Percentiles rank a stretch among this genome's conserved stretches.
These are phyloP conservation scores for Drosophila saltans DNA, from an alignment of 1,140 invertebrate species.

Conservation along the genomic window DNA sequence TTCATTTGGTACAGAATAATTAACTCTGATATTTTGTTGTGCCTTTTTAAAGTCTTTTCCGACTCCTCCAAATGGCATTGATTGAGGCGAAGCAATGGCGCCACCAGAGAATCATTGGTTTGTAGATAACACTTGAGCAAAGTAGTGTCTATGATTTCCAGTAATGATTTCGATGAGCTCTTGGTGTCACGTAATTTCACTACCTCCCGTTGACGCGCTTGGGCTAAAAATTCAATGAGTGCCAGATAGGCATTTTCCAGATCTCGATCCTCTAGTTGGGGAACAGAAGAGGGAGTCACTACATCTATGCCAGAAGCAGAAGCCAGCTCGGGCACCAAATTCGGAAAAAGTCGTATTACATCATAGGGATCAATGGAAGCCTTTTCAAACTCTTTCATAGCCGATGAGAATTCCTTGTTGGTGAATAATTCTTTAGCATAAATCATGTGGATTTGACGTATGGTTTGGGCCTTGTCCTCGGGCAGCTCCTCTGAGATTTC, in stretches of 20 bases:
- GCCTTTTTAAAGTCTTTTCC: conserved; percentile 93
- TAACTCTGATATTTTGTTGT: conserved; percentile 95
- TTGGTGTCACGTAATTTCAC: conserved; percentile 70
- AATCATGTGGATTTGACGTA: conserved; percentile 94
- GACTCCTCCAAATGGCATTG: conserved; percentile 97
- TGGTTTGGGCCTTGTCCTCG: conserved; percentile 91
- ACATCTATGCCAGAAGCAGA: conserved; percentile 82
- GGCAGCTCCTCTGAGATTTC: conserved; percentile 92
- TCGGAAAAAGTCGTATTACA: conserved; percentile 96
- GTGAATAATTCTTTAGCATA: conserved; percentile 96
- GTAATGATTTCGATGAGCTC: conserved; percentile 85
- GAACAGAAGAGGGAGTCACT: conserved; percentile 83
- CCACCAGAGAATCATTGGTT: conserved; percentile 97
- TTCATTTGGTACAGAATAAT: conserved; percentile 98
- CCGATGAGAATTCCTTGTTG: conserved; percentile 93
- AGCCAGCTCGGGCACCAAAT: conserved; percentile 88
- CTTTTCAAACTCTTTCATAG: conserved; percentile 95
- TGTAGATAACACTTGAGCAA: conserved; percentile 97
- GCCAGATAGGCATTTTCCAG: conserved; percentile 94
- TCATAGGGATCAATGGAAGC: conserved; percentile 96
- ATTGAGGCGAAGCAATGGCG: conserved; percentile 95
- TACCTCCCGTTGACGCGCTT: conserved; percentile 87
- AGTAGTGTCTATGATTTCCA: conserved; percentile 98
- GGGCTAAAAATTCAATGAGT: conserved; percentile 94
- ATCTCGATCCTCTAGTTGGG: conserved; percentile 91